Base-by-base conservation (phyloP, 2,797 vertebrate genomes). In the Champsocephalus esox region DNA sequence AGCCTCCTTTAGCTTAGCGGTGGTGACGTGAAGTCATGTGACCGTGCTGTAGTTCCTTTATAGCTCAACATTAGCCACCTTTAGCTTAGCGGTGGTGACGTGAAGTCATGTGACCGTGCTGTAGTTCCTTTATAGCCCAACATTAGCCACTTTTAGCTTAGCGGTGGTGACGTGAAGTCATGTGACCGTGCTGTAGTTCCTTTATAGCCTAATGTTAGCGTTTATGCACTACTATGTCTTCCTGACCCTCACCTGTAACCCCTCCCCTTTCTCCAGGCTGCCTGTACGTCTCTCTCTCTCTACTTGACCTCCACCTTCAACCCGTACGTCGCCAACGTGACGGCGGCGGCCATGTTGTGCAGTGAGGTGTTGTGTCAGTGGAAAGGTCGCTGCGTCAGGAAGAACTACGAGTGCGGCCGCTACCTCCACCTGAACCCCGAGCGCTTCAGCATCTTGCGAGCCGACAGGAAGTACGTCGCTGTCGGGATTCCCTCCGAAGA, bases 311-410 rank as follows among this genome's bases (percentile, higher is more conserved):
- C 73, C 41, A 95, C 84, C 34, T 74, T 97, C 55, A 95, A 90
- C 71, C 96, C 95, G 0, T 98, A 98, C 72, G 60, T 98, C 38
- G 94, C 96, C 86, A 98, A 98, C 0, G 92, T 97, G 85, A 97
- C 96, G 0, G 94, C 96, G 32, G 97, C 97, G 10, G 88, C 96
- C 69, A 95, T 89, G 92, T 93, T 98, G 70, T 98, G 96, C 85
- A 96, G 95, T 66, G 66, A 91, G 54, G 87, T 88, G 9, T 77
- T 98, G 64, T 98, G 97, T 65, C 92, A 94, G 61, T 88, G 91
- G 5, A 87, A 87, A 12, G 97, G 97, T 13, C 87, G 95, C 32
- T 97, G 97, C 9, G 75, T 82, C 62, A 88, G 97, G 69, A 96
- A 93, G 90, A 48, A 87, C 46, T 94, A 93, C 72, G 59, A 96